Percentiles rank a stretch among this genome's conserved stretches.
These are phyloP conservation scores for Clupea harengus DNA, from an alignment of 2,113 vertebrate genomes.

Conservation along the genomic window DNA sequence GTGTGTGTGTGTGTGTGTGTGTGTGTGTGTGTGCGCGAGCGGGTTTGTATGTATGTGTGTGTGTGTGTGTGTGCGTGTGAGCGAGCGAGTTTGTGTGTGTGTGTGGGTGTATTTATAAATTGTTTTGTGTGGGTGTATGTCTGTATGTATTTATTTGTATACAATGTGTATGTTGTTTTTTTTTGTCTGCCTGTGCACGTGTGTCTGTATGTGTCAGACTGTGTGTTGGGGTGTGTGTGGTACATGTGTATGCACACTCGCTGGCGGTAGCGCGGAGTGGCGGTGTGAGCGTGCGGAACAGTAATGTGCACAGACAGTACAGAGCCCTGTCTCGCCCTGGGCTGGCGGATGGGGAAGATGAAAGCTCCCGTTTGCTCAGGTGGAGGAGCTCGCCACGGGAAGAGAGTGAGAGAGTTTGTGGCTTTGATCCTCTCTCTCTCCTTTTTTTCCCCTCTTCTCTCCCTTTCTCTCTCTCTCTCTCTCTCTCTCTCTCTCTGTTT, in stretches of 20 bases:
- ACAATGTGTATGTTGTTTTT: neutral
- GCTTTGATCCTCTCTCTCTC: slow-evolving; percentile 46
- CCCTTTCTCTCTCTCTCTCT: neutral
- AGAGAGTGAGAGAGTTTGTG: slow-evolving; percentile 32
- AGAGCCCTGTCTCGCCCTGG: slow-evolving; percentile 33
- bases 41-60: neutral
- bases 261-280: neutral
- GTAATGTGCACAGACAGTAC: slow-evolving; percentile 44
- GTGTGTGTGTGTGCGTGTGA: neutral
- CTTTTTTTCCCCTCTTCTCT: neutral
- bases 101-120: neutral
- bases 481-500: slow-evolving; percentile 25
- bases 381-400: slow-evolving; percentile 40
- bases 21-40: neutral
- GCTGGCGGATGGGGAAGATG: slow-evolving; percentile 47
- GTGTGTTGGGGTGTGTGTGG: neutral
- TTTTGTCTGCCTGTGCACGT: neutral
- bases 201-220: neutral
- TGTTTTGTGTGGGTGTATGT: neutral
- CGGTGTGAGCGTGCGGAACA: slow-evolving; percentile 36
- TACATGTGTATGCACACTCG: neutral
- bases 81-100: neutral
- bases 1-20: neutral
- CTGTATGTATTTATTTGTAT: neutral
- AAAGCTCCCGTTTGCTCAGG: slow-evolving; percentile 51